phyloP scores from a whole-genome alignment of 1,140 invertebrate species.

The Atta colombica region DNA sequence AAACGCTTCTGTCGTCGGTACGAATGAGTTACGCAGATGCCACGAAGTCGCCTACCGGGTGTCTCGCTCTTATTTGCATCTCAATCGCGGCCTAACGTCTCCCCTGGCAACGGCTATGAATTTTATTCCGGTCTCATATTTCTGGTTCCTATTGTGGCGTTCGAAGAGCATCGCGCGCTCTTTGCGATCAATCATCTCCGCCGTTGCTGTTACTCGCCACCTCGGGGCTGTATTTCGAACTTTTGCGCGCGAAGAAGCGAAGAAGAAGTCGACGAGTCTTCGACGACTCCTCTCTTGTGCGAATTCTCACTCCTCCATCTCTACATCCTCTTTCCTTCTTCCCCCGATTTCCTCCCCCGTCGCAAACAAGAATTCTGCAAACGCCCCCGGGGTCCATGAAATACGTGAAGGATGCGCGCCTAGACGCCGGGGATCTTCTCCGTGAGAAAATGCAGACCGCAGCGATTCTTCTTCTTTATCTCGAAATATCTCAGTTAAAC shows the following conservation, averaged over 20 bases:
- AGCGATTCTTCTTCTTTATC: slow-evolving; percentile 31
- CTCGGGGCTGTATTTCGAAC: slow-evolving; percentile 69
- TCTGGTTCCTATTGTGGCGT: slow-evolving; percentile 59
- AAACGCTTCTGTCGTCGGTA: slow-evolving; percentile 8
- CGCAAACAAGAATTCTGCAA: slow-evolving; percentile 62
- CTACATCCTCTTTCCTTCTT: too few species aligned
- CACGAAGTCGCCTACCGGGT: slow-evolving; percentile 55
- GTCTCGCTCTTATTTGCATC: slow-evolving; percentile 67
- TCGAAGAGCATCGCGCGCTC: slow-evolving; percentile 19
- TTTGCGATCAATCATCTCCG: slow-evolving; percentile 74
- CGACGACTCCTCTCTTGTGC: slow-evolving; percentile 20
- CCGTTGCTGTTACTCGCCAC: slow-evolving; percentile 59
- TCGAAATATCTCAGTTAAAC: slow-evolving; percentile 43
- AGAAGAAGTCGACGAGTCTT: slow-evolving; percentile 64
- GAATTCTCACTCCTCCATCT: slow-evolving; percentile 41
- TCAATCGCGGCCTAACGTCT: slow-evolving; percentile 69
- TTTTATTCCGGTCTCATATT: slow-evolving; percentile 71
- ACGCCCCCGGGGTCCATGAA: slow-evolving; percentile 56
- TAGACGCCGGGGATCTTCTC: slow-evolving; percentile 64
- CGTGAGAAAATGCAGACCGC: slow-evolving; percentile 36
- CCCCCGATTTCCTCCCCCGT: not conserved
- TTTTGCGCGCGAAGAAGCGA: slow-evolving; percentile 42
- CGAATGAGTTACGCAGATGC: slow-evolving; percentile 54
- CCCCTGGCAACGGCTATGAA: slow-evolving; percentile 63
- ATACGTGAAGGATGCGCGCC: slow-evolving; percentile 61